Evolutionary conservation across 1,140 invertebrate genomes (phyloP).

Genomic region (Leptoteleia sp.): DNA sequence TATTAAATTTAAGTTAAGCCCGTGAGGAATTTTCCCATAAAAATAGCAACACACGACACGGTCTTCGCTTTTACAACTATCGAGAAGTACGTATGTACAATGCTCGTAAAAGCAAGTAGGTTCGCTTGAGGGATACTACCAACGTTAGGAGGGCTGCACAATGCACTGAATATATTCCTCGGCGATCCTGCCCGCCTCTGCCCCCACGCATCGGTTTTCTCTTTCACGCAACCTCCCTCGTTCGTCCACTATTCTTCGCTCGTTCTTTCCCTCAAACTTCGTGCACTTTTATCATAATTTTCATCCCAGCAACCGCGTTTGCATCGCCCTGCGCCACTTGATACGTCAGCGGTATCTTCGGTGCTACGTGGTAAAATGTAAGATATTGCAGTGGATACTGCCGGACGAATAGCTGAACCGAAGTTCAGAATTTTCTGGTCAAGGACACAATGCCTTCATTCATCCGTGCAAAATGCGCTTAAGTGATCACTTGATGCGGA

Average conservation of each 20-base stretch:
- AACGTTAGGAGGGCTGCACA: conserved; percentile 48
- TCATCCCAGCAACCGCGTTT: conserved; percentile 61
- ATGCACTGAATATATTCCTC: conserved; percentile 55
- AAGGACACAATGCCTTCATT: conserved; percentile 52
- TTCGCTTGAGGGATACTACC: conserved; percentile 62
- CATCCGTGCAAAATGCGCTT: conserved; percentile 24
- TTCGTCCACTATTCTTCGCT: too few species aligned
- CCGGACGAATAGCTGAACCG: conserved; percentile 9
- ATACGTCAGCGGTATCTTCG: conserved; percentile 30
- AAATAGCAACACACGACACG: conserved; percentile 55
- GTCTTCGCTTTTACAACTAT: conserved; percentile 68
- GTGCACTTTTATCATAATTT: conserved; percentile 47
- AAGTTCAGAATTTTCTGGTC: conserved; percentile 63
- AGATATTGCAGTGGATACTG: conserved; percentile 46
- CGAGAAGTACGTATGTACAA: conserved; percentile 69
- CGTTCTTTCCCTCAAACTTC: conserved; percentile 4
- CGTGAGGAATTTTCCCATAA: conserved; percentile 61
- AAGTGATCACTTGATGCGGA: conserved; percentile 20
- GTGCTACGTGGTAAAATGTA: too few species aligned
- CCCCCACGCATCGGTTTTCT: conserved; percentile 27
- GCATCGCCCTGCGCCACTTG: conserved; percentile 39
- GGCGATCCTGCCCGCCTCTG: neutral
- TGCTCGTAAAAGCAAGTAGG: conserved; percentile 72
- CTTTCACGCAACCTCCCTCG: too few species aligned
- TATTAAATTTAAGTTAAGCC: conserved; percentile 61